Conservation (phyloP, 1,140 invertebrate species). For the Trissolcus basalis region DNA sequence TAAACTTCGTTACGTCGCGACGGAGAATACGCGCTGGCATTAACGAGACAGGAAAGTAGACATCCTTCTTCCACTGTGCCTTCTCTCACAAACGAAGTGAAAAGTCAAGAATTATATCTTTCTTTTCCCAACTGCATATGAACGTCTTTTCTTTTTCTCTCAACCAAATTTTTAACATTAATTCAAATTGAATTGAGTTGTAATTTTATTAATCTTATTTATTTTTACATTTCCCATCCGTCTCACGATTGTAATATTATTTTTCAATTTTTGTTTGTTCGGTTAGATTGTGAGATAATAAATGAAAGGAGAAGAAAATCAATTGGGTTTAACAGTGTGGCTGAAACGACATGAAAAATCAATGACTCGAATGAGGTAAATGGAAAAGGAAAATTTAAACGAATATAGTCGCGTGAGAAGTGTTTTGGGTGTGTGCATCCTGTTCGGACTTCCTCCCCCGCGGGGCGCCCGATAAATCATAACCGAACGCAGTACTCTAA, state of each 20-base stretch:
- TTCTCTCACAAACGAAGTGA: constrained; percentile 19
- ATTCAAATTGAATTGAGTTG: no score
- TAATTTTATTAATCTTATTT: no score
- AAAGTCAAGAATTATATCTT: constrained; percentile 25
- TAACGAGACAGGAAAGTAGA: constrained; percentile 56
- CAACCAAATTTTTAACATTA: no score
- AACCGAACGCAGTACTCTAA: neutral
- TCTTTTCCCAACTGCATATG: constrained; percentile 10
- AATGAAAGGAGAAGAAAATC: no score
- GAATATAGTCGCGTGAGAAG: constrained; percentile 60
- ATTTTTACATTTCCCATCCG: no score
- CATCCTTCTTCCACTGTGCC: constrained; percentile 29
- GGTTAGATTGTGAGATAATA: no score
- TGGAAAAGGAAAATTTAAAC: no score
- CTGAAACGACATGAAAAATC: neutral
- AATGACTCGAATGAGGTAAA: no score
- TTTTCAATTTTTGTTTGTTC: no score
- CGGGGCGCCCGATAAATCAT: constrained; percentile 8
- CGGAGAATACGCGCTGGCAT: constrained; percentile 49
- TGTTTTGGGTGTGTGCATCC: constrained; percentile 19
- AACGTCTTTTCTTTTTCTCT: neutral
- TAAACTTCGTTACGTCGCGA: constrained; percentile 59
- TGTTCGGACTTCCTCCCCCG: constrained; percentile 49
- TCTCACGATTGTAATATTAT: no score
- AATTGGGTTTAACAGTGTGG: constrained; percentile 1